These are phyloP conservation scores for Hypotaenidia philippensis DNA, from an alignment of 2,797 vertebrate genomes.

Conservation along the genomic window DNA sequence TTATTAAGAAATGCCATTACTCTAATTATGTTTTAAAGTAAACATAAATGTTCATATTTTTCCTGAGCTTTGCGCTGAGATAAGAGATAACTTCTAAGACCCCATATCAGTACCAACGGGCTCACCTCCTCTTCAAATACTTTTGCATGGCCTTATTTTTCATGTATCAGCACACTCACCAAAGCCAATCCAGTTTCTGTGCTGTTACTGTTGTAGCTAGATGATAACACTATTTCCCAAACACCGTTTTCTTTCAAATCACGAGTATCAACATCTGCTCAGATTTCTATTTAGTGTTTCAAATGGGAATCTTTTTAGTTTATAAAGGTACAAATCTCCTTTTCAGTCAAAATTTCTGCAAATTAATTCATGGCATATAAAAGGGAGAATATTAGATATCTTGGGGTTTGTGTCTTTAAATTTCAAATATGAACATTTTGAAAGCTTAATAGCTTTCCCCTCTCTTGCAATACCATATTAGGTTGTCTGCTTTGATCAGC, in stretches of 20 bases:
- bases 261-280: not conserved
- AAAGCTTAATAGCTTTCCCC: not conserved
- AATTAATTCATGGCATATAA: not conserved
- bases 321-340: not conserved
- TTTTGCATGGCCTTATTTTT: not conserved
- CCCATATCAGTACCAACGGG: not conserved
- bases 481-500: not conserved
- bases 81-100: not conserved
- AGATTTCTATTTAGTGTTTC: not conserved
- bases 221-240: not conserved
- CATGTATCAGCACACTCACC: not conserved
- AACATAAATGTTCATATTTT: not conserved
- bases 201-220: not conserved
- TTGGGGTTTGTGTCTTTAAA: not conserved
- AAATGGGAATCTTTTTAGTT: not conserved
- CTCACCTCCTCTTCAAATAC: not conserved
- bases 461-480: not conserved
- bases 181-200: not conserved
- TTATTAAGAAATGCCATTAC: not conserved
- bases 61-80: not conserved
- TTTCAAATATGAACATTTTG: constrained; percentile 17
- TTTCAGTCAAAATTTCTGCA: not conserved
- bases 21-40: not conserved
- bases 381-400: not conserved
- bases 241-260: not conserved